Evolutionary conservation across 2,888 invertebrate genomes (phyloP), one percentile per base, ranked within the genome.

Genomic region (Apamea anceps): DNA sequence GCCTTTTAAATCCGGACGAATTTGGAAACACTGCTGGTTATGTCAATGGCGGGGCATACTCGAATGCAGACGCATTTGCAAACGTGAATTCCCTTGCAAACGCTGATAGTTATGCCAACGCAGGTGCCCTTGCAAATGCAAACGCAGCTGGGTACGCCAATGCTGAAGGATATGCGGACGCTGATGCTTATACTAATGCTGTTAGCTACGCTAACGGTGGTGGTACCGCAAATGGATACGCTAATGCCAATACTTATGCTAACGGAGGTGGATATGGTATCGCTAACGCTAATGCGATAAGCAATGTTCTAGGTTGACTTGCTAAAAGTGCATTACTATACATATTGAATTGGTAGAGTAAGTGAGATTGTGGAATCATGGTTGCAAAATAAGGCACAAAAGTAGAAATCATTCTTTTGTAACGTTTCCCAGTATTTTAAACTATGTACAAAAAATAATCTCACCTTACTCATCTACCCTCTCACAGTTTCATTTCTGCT

Each of bases 231-330:
- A 72, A 51, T 12, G 72, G 76, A 7, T 63, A 63, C 25, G 37
- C 76, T 73, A 63, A 63, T 37, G 62, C 72, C 37, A 76, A 77
- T 63, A 42, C 28, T 25, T 57, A 77, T 32, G 32, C 8, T 45
- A 6, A 45, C 21, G n/a, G 57, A 32, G 45, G 45, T n/a, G 51
- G 37, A 32, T 42, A 65, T 21, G 18, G 66, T 76, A 12, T 28
- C 18, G 18, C 45, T 37, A 48, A 60, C 42, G 18, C 42, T 42
- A 77, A 32, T 62, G 10, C 25, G 10, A 32, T 21, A 7, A 57
- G 54, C 66, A 48, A n/a, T 32, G 15, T 57, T 60, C 12, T n/a
- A 48, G 66, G 12, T 1, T 51, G n/a, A 54, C 18, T 32, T 6
- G 75, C n/a, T 51, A 48, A 78, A 37, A 67, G 13, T n/a, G 12